Evolutionary conservation across 2,797 vertebrate species (phyloP).

Genomic region (Acanthornis magna): DNA sequence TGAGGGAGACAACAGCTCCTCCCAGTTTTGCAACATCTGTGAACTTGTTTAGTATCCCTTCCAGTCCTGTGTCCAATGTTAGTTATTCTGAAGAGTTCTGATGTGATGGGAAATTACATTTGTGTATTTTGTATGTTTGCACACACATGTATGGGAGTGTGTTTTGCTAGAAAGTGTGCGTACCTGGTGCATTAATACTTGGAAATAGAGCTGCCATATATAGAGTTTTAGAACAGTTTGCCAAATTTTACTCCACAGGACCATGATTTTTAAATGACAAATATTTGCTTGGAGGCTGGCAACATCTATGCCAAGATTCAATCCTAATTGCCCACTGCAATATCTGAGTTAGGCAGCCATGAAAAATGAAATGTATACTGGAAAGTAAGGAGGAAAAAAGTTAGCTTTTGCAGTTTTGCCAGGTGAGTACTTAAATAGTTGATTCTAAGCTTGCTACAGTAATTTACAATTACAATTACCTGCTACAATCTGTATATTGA

Average conservation of each 20-base stretch:
- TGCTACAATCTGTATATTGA: slow-evolving; percentile 61
- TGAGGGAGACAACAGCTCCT: neutral
- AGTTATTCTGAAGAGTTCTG: neutral
- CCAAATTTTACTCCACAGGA: slow-evolving; percentile 29
- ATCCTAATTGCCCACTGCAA: slow-evolving; percentile 39
- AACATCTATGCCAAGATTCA: slow-evolving; percentile 63
- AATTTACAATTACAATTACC: slow-evolving; percentile 68
- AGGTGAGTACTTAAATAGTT: slow-evolving; percentile 34
- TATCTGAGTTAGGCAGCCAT: slow-evolving; percentile 35
- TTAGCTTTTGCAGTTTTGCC: slow-evolving; percentile 15
- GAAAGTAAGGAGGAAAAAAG: neutral
- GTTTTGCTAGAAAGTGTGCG: neutral
- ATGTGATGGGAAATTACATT: neutral
- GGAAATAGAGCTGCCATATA: neutral
- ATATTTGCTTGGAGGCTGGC: slow-evolving; percentile 68
- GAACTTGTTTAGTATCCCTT: neutral
- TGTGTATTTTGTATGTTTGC: neutral
- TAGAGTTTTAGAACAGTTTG: slow-evolving; percentile 11
- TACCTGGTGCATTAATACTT: neutral
- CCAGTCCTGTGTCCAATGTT: neutral
- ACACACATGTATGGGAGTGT: accelerated
- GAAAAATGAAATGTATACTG: slow-evolving; percentile 36
- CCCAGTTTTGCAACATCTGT: neutral
- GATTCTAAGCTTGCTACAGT: slow-evolving; percentile 38
- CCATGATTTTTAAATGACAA: slow-evolving; percentile 65